Conservation (phyloP, 2,888 invertebrate species). For the Dryocosmus kuriphilus region DNA sequence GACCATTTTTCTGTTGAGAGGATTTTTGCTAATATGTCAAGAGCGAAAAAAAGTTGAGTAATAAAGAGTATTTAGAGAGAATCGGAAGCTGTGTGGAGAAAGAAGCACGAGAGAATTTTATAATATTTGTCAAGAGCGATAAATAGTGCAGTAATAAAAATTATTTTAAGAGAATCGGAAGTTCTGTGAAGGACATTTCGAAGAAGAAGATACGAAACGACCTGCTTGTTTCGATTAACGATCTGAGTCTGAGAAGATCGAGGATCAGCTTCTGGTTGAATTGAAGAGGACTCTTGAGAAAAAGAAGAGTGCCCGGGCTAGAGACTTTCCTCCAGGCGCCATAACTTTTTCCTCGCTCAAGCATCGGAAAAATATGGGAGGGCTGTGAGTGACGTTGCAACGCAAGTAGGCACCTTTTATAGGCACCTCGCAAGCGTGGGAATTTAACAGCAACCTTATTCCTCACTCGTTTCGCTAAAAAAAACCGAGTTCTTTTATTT, state of each 20-base stretch:
- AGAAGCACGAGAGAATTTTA: too few relatives aligned
- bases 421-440: constrained; percentile 10
- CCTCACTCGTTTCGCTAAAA: constrained; percentile 37
- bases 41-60: too few relatives aligned
- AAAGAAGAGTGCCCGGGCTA: constrained; percentile 46
- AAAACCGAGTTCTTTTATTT: neutral
- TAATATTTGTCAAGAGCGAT: neutral
- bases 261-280: constrained; percentile 47
- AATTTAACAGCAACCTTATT: constrained; percentile 34
- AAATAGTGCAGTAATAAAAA: constrained; percentile 1
- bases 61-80: too few relatives aligned
- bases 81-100: too few relatives aligned
- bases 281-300: constrained; percentile 48
- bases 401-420: constrained; percentile 53
- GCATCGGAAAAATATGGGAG: constrained; percentile 65
- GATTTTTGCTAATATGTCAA: too few relatives aligned
- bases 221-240: constrained; percentile 48
- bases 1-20: too few relatives aligned
- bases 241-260: constrained; percentile 45
- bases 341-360: constrained; percentile 63
- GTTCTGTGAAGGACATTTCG: constrained; percentile 29
- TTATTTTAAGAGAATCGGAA: constrained; percentile 16
- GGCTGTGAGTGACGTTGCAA: constrained; percentile 65
- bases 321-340: constrained; percentile 53
- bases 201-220: constrained; percentile 30